These are phyloP conservation scores for Stenodema calcarata DNA, from an alignment of 2,888 invertebrate genomes.

Conservation along the genomic window DNA sequence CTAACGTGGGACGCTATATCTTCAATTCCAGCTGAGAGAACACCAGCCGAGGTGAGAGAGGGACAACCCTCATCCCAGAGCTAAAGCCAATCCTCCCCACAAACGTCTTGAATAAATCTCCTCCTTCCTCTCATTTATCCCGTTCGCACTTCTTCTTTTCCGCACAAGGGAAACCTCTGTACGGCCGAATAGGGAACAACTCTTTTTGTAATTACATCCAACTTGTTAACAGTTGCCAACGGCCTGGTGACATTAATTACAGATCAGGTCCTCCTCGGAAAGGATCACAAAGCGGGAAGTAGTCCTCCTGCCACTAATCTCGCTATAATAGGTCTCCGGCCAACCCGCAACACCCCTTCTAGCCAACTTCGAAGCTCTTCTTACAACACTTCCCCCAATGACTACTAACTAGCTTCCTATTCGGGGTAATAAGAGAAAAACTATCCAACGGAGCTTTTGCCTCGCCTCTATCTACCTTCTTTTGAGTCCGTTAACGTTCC, in stretches of 20 bases:
- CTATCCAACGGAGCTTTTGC: not conserved
- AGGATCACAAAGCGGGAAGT: constrained; percentile 28
- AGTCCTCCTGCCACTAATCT: constrained; percentile 40
- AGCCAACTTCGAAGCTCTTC: constrained; percentile 31
- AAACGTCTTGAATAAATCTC: not conserved
- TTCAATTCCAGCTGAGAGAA: no score
- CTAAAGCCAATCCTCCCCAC: not conserved
- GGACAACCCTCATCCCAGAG: not conserved
- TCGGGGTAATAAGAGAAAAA: constrained; percentile 11
- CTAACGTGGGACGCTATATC: no score
- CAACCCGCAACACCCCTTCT: not conserved
- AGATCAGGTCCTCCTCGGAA: constrained; percentile 19
- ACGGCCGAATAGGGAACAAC: not conserved
- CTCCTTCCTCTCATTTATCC: constrained; percentile 1
- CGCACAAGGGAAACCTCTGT: not conserved
- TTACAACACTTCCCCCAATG: constrained; percentile 38
- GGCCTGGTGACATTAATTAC: constrained; percentile 43
- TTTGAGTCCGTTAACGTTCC: not conserved
- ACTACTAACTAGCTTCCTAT: constrained; percentile 34
- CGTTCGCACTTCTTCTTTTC: not conserved
- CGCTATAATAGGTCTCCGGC: constrained; percentile 36
- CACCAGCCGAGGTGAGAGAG: not conserved
- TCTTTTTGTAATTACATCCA: constrained; percentile 47
- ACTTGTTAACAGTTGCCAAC: constrained; percentile 46
- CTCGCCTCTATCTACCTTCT: constrained; percentile 3